A percentile compares a stretch with the other conserved stretches of the same genome.
phyloP scores from a whole-genome alignment of 2,888 invertebrate genomes.

The Cremastinae sp. region DNA sequence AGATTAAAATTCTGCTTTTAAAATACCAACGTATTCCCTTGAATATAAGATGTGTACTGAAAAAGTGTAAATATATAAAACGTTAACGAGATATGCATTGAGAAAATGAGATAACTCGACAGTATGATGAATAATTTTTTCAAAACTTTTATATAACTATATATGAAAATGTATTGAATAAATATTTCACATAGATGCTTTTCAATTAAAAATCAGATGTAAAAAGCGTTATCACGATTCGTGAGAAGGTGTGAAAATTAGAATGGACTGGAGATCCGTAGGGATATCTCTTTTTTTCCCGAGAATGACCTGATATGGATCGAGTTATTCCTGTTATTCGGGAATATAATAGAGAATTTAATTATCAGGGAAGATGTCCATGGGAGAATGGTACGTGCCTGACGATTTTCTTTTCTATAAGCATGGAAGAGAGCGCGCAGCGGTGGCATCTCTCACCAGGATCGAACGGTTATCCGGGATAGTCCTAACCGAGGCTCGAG shows the following conservation, averaged over 20 bases:
- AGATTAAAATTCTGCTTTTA: too few species aligned
- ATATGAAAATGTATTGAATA: neutral
- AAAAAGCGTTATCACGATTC: too few species aligned
- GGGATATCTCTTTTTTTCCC: neutral
- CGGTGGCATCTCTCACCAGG: conserved; percentile 28
- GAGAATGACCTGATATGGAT: neutral
- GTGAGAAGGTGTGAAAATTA: too few species aligned
- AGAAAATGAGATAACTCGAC: neutral
- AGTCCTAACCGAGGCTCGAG: neutral
- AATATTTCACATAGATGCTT: neutral
- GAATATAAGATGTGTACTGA: too few species aligned
- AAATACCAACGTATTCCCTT: too few species aligned
- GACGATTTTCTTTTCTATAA: conserved; percentile 59
- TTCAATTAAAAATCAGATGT: neutral
- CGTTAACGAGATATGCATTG: neutral
- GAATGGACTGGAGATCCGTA: too few species aligned
- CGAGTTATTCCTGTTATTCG: conserved; percentile 40
- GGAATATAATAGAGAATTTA: conserved; percentile 56
- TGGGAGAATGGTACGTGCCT: conserved; percentile 58
- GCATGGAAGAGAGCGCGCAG: conserved; percentile 28
- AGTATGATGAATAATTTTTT: neutral
- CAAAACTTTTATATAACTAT: neutral
- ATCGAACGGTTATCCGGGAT: neutral
- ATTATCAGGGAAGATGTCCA: conserved; percentile 50
- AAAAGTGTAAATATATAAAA: too few species aligned